A percentile compares a stretch with the other conserved stretches of the same genome.
Evolutionary conservation across 2,797 vertebrate species (phyloP).

Genomic region (Enteromius radiatus): DNA sequence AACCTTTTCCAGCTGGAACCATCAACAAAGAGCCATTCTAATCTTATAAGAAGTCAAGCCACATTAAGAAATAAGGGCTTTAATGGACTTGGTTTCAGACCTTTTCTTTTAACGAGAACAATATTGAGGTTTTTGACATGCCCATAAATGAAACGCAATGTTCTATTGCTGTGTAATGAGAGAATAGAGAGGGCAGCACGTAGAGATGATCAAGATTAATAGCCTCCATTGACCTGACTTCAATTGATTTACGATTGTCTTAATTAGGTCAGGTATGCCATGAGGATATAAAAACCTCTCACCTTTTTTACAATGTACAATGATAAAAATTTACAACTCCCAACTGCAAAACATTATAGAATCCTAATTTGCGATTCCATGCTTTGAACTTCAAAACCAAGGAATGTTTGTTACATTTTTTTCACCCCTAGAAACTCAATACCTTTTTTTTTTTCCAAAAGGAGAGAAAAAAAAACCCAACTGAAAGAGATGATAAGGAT

Average conservation of each 20-base stretch:
- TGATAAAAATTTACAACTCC: not conserved
- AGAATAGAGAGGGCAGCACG: conserved; percentile 32
- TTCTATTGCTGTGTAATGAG: conserved; percentile 51
- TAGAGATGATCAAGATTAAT: conserved; percentile 45
- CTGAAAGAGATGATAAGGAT: not conserved
- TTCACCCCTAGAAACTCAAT: not conserved
- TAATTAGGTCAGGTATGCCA: conserved; percentile 32
- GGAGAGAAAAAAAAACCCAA: no score
- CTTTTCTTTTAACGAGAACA: conserved; percentile 37
- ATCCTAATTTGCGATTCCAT: conserved; percentile 7
- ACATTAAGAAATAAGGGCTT: conserved; percentile 45
- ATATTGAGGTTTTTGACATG: conserved; percentile 50
- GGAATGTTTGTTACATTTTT: not conserved
- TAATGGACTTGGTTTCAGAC: conserved; percentile 39
- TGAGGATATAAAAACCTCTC: conserved; percentile 18
- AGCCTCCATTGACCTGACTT: conserved; percentile 4
- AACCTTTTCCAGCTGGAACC: conserved; percentile 65
- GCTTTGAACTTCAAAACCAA: not conserved
- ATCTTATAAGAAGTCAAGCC: conserved; percentile 41
- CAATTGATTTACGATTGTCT: conserved; percentile 23
- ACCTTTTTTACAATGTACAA: not conserved
- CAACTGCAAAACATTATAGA: not conserved
- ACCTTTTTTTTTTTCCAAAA: not conserved
- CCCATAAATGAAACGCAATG: conserved; percentile 51
- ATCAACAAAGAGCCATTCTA: conserved; percentile 56